Evolutionary conservation across 2,797 vertebrate genomes (phyloP), one percentile per base, ranked within the genome.

Genomic region (Atherinosoma microstoma): DNA sequence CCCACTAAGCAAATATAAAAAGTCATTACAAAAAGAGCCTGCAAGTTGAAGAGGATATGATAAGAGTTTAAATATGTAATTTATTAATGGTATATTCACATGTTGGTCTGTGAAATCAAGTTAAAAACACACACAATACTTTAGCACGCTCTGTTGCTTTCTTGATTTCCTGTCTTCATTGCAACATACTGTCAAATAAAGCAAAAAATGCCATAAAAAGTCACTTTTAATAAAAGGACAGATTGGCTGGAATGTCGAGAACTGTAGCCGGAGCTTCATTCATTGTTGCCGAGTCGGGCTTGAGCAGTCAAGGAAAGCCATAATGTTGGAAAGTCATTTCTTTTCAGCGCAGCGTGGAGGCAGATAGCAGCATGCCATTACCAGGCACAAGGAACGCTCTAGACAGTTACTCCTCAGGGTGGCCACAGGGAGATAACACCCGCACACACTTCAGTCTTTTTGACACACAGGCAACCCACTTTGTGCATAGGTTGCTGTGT

Each of bases 281-380:
- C 80, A 66, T 58, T 82, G 80, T 72, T 62, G 66, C 69, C 54
- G 68, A 86, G 84, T 87, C 80, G 58, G 73, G 82, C 82, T 78
- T 82, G 84, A 89, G 88, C 86, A 87, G 89, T 83, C 87, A 83
- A 85, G 85, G 87, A 82, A 87, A 87, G 80, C 73, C 45, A 20
- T 6, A 24, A 76, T 30, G 64, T 80, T 70, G 69, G 77, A 82
- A 90, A 90, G 90, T 93, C 64, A 90, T 90, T 93, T 91, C 73
- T 84, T 85, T 84, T 82, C 58, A 78, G 79, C 15, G 0, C 75
- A 69, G 76, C 58, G 3, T 74, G 75, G 68, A 81, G 75, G 58
- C 73, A 88, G 89, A 92, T 90, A 89, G 83, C 84, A 72, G 89
- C 71, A 75, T 56, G 84, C 87, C 72, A 90, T 93, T 91, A 89